Evolutionary conservation across 2,888 invertebrate species (phyloP).

Genomic region (Polydrusus pterygomalis): DNA sequence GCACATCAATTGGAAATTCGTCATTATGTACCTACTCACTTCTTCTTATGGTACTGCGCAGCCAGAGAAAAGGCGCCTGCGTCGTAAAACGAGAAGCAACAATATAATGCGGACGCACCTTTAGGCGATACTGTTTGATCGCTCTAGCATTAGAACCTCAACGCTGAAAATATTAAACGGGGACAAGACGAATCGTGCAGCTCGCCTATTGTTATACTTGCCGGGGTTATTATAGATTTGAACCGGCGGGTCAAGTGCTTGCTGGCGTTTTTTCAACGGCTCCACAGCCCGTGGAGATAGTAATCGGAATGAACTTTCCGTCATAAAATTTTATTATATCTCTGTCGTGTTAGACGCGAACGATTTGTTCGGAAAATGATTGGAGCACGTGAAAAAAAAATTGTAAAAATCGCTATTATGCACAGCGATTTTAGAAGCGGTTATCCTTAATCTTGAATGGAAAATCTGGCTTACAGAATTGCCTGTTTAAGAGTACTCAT

Average conservation of each 20-base stretch:
- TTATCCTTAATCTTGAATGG: constrained; percentile 1
- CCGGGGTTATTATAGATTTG: constrained; percentile 69
- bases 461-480: background rate
- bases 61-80: no score
- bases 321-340: constrained; percentile 51
- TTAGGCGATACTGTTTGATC: background rate
- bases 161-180: constrained; percentile 41
- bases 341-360: constrained; percentile 36
- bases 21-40: no score
- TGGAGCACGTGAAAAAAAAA: background rate
- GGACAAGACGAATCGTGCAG: constrained; percentile 64
- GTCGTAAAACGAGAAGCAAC: no score
- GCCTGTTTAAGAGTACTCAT: no score
- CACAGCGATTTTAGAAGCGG: background rate
- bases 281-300: constrained; percentile 59
- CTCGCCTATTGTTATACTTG: constrained; percentile 68
- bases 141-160: constrained; percentile 32
- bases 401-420: background rate
- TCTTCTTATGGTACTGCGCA: no score
- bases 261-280: constrained; percentile 53
- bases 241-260: constrained; percentile 64
- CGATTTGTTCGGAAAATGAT: constrained; percentile 32
- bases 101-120: no score
- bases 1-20: no score
- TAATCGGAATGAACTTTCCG: constrained; percentile 57